A percentile compares a stretch with the other conserved stretches of the same genome.
Evolutionary conservation across 2,113 vertebrate genomes (phyloP).

Genomic region (Danionella cerebrum): DNA sequence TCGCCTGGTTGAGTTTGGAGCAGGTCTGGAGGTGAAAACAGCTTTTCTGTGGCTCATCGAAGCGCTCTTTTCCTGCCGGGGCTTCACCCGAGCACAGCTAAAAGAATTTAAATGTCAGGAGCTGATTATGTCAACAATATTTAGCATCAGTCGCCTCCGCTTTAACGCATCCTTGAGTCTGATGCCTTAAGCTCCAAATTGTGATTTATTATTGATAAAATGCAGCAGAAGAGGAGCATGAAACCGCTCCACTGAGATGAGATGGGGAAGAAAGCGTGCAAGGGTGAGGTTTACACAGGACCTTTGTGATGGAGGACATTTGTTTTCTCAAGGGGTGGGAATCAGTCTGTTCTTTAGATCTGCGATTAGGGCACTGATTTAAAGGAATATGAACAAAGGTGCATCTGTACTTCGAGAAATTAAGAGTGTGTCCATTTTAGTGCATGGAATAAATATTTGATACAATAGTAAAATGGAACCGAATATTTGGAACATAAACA

Average conservation of each 20-base stretch:
- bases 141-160: background rate
- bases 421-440: too few species aligned
- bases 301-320: too few species aligned
- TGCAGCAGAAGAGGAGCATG: background rate
- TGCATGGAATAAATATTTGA: too few species aligned
- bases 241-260: background rate
- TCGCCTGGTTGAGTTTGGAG: background rate
- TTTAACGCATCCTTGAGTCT: background rate
- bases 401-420: too few species aligned
- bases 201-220: constrained; percentile 20
- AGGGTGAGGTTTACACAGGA: background rate
- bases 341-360: too few species aligned
- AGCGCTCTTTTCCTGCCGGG: background rate
- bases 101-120: constrained; percentile 39
- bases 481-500: too few species aligned
- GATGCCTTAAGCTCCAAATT: background rate
- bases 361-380: too few species aligned
- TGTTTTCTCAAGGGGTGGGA: too few species aligned
- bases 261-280: background rate
- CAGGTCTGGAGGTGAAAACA: constrained; percentile 1
- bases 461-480: too few species aligned
- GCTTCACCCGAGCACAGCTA: background rate
- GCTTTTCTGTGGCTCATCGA: background rate
- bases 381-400: too few species aligned
- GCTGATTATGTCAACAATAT: constrained; percentile 29